Evolutionary conservation across 1,140 invertebrate genomes (phyloP).

Genomic region (Teleopsis dalmanni): DNA sequence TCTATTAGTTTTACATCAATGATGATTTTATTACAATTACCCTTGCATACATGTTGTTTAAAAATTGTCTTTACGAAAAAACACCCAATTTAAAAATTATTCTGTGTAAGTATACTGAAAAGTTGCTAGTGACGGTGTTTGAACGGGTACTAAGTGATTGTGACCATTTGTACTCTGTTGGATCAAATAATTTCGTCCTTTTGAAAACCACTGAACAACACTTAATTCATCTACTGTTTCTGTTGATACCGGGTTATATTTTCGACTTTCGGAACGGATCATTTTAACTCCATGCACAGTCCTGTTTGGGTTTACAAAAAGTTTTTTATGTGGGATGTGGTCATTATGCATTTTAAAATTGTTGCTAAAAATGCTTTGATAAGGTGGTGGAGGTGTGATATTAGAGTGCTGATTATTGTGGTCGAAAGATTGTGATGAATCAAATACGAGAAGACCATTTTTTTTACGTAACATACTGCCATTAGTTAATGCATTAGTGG

Average conservation of each 20-base stretch:
- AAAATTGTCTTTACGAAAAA: too few species aligned
- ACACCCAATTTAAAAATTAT: too few species aligned
- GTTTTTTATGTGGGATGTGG: neutral
- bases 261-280: too few species aligned
- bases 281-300: neutral
- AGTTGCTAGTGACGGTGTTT: constrained; percentile 63
- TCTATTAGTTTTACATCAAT: too few species aligned
- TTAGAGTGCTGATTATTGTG: constrained; percentile 7
- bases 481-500: constrained; percentile 30
- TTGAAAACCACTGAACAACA: constrained; percentile 51
- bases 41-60: too few species aligned
- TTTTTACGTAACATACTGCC: constrained; percentile 27
- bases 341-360: neutral
- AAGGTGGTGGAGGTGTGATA: constrained; percentile 48
- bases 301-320: neutral
- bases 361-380: constrained; percentile 34
- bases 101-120: constrained; percentile 53
- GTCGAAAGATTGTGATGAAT: constrained; percentile 19
- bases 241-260: too few species aligned
- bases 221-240: constrained; percentile 5
- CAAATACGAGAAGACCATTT: constrained; percentile 24
- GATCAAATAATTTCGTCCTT: constrained; percentile 66
- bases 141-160: constrained; percentile 57
- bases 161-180: constrained; percentile 52
- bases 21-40: too few species aligned